These are phyloP conservation scores for Corbicula japonica DNA, from an alignment of 2,888 invertebrate species.

Conservation along the genomic window DNA sequence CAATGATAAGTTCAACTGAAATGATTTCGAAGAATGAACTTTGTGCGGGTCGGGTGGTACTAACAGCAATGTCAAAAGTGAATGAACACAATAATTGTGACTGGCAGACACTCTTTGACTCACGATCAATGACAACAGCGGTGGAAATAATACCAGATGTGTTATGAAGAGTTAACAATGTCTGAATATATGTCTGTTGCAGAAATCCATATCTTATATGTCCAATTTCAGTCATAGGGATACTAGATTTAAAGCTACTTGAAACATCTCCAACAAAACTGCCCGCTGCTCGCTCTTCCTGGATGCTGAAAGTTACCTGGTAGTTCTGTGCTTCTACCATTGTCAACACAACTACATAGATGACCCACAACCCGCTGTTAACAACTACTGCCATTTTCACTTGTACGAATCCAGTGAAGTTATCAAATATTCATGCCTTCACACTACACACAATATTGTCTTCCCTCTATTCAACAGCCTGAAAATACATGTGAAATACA, in stretches of 20 bases:
- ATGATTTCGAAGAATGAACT: conserved; percentile 70
- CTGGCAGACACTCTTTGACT: conserved; percentile 64
- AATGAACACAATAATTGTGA: conserved; percentile 64
- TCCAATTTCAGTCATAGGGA: conserved; percentile 62
- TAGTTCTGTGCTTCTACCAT: conserved; percentile 52
- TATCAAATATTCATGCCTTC: no score
- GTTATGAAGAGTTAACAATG: conserved; percentile 71
- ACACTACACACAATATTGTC: no score
- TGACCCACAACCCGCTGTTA: no score
- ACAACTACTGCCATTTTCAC: no score
- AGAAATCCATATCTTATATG: conserved; percentile 67
- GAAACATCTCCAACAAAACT: conserved; percentile 64
- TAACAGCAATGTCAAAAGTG: conserved; percentile 70
- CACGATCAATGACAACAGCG: conserved; percentile 72
- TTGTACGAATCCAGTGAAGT: no score
- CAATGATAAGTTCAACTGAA: conserved; percentile 67
- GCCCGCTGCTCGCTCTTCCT: conserved; percentile 49
- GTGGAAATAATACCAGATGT: conserved; percentile 74
- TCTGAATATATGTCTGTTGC: conserved; percentile 66
- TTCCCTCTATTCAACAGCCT: no score
- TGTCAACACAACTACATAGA: no score
- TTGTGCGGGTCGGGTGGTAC: conserved; percentile 57
- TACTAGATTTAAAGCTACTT: conserved; percentile 46
- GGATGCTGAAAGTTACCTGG: conserved; percentile 56
- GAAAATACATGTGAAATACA: no score